Percentiles rank a stretch among this genome's conserved stretches.
Conservation (phyloP, 2,888 invertebrate genomes). For the Smittia aterrima region DNA sequence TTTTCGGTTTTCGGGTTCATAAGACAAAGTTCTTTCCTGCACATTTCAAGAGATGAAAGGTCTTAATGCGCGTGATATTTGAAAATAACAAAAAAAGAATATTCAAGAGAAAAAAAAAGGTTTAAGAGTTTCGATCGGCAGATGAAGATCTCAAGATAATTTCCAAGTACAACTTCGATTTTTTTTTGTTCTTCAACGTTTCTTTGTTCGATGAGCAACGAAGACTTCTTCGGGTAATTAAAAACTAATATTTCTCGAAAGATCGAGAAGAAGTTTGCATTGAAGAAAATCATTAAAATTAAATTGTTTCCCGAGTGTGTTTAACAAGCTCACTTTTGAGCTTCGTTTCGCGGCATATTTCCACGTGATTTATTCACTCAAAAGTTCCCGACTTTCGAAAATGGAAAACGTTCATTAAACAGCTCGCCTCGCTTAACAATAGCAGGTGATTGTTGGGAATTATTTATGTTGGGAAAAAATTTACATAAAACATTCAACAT, state of each 20-base stretch:
- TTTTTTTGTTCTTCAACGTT: background rate
- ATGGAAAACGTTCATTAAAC: too few species aligned
- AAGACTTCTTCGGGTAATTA: background rate
- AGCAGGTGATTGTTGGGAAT: conserved; percentile 1
- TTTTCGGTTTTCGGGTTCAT: background rate
- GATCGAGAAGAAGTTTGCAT: background rate
- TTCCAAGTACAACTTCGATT: background rate
- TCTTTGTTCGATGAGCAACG: background rate
- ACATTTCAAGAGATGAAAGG: conserved; percentile 18
- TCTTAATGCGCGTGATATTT: background rate
- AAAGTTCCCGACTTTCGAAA: background rate
- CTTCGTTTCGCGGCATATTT: background rate
- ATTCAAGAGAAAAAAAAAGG: background rate
- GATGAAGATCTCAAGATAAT: conserved; percentile 18
- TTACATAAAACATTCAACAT: conserved; percentile 12
- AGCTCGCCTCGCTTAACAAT: background rate
- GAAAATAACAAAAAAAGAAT: background rate
- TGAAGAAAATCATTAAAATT: background rate
- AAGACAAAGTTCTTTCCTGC: conserved; percentile 18
- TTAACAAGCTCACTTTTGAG: background rate
- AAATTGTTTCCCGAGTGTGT: background rate
- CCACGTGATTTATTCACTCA: background rate
- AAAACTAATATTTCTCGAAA: conserved; percentile 1
- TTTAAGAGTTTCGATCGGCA: background rate
- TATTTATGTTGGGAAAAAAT: conserved; percentile 14